phyloP scores from a whole-genome alignment of 2,797 vertebrate species.

The Knipowitschia caucasica region DNA sequence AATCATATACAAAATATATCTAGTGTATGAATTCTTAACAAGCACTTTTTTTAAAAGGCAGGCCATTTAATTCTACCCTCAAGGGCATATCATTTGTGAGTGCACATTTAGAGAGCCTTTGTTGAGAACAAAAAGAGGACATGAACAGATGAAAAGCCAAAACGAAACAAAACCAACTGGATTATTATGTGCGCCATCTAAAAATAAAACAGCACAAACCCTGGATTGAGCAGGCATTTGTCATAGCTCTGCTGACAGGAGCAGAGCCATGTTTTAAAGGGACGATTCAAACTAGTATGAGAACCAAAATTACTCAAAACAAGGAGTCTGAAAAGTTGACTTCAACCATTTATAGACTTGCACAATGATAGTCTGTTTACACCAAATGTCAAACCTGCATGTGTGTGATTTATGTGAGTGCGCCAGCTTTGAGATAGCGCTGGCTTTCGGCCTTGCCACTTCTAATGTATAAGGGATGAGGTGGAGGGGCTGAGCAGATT shows the following conservation, averaged over 20 bases:
- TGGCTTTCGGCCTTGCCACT: conserved; percentile 28
- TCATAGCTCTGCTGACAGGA: not conserved
- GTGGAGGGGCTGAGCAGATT: conserved; percentile 26
- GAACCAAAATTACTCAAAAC: not conserved
- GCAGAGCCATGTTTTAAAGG: not conserved
- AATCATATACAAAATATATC: not conserved
- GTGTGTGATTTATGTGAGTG: conserved; percentile 38
- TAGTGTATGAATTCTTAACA: not conserved
- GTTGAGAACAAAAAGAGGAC: not conserved
- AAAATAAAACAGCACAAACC: conserved; percentile 3
- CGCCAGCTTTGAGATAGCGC: conserved; percentile 9
- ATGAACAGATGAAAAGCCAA: conserved; percentile 1
- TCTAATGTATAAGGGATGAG: conserved; percentile 56
- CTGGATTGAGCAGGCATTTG: not conserved
- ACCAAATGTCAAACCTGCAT: conserved; percentile 19
- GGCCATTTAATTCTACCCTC: not conserved
- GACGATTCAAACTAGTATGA: not conserved
- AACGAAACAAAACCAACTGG: conserved; percentile 2
- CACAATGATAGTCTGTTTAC: conserved; percentile 41
- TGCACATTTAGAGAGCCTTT: not conserved
- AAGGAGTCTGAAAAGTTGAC: conserved; percentile 17
- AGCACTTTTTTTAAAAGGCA: not conserved
- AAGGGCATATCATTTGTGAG: not conserved
- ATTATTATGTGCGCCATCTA: not conserved
- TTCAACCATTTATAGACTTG: conserved; percentile 9